Evolutionary conservation across 2,797 vertebrate genomes (phyloP), one percentile per base, ranked within the genome.

Genomic region (Amniataba percoides): DNA sequence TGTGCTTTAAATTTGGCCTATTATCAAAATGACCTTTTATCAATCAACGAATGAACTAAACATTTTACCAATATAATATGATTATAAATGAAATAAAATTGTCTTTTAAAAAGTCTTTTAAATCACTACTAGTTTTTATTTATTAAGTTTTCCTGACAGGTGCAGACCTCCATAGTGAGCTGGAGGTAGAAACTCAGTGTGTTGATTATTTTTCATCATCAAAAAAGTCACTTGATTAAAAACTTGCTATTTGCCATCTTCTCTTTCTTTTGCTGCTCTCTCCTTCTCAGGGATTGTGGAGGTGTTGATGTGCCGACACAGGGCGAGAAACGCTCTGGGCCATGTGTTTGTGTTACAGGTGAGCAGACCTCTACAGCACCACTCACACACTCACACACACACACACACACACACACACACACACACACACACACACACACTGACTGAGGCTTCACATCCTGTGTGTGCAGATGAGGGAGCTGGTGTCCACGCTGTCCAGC

Each of bases 291-390:
- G 97, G 78, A 96, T 99, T 79, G 94, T 94, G 60, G 97, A 98
- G 91, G 96, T 99, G 90, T 49, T 96, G 84, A 97, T 99, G 97
- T 96, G 95, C 84, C 95, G 96, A 82, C 95, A 96, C 34, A 94
- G 84, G 25, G 96, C 96, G 0, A 94, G 94, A 73, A 99, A 99
- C 81, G 96, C 98, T 74, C 89, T 99, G 84, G 98, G 98, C 39
- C 95, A 93, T 4, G 81, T 96, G 82, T 97, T 99, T 84, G 95
- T 99, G 76, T 94, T 92, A 49, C 96, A 99, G 97, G 98, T 99
- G 85, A 95, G 95, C 79, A 15, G 7, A 63, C 46, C 12, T 70
- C n/a, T 18, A 1, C 5, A 8, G 36, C 62, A 31, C 7, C 56
- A 23, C 31, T 10, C 34, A 25, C 51, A 52, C 34, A 45, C 53